Conservation (phyloP, 2,113 vertebrate genomes). For the Sphaerodactylus townsendi region DNA sequence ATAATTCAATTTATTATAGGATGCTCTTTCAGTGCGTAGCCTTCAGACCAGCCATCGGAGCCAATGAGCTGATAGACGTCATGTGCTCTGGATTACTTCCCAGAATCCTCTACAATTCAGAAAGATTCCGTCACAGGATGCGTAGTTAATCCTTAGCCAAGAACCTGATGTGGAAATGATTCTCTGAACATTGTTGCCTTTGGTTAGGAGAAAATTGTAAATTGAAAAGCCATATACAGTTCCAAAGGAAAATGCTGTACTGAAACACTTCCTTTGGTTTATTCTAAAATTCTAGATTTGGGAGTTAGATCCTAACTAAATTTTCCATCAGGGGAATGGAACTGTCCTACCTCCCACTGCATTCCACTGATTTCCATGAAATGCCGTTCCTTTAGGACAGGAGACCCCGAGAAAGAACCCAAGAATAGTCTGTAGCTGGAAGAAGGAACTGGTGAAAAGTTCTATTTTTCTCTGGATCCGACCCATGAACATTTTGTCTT, state of each 20-base stretch:
- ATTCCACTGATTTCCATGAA: no score
- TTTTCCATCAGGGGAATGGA: no score
- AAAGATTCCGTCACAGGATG: not conserved
- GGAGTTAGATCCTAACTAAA: not conserved
- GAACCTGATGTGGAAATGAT: not conserved
- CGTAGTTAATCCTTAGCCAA: not conserved
- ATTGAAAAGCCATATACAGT: slow-evolving; percentile 16
- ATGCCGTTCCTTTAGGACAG: no score
- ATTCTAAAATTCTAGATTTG: not conserved
- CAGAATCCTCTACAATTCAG: not conserved
- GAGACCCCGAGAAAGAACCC: no score
- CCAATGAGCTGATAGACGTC: not conserved
- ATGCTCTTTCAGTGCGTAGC: not conserved
- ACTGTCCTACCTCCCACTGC: no score
- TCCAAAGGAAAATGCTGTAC: not conserved
- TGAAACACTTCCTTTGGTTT: not conserved
- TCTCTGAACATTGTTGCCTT: not conserved
- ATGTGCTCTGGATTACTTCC: not conserved
- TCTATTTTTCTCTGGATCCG: no score
- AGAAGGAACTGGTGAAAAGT: no score
- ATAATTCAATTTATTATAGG: not conserved
- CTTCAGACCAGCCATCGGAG: not conserved
- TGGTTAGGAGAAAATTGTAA: not conserved
- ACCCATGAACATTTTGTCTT: not conserved
- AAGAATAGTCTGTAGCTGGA: no score